Evolutionary conservation across 2,888 invertebrate genomes (phyloP), one percentile per base, ranked within the genome.

Genomic region (Branchellion lobata): DNA sequence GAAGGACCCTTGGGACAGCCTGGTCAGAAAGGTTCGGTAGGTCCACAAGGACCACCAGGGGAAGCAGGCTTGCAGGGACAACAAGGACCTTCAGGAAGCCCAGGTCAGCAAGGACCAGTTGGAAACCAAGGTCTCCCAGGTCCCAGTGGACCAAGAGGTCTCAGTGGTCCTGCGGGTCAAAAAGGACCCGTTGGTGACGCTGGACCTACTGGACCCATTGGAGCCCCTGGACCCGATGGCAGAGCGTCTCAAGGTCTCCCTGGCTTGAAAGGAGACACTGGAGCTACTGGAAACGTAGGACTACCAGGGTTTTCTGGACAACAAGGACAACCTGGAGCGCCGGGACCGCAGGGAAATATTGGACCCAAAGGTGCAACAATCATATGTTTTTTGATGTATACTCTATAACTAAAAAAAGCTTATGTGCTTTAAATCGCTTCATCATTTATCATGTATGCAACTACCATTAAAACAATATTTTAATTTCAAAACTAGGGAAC

Each of bases 21-120:
- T 51, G 79, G 79, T 21, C 53, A 69, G 33, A 36, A 74, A 31
- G 82, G 82, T 5, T 0, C 53, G 29, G 24, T 78, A 34, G 81
- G 82, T 24, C 11, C 1, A 21, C 14, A 33, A 29, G 82, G 82
- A n/a, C 18, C 18, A 31, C 0, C 51, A 36, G 82, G 82, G 18
- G 18, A 27, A 33, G 74, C 72, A 31, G 82, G 82, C 2, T 21
- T 40, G 47, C 61, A 79, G n/a, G 82, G 82, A 65, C 1, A 57
- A 57, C 61, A 57, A 69, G 81, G 82, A 27, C 36, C 78, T 29
- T 18, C 36, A 18, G 82, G 82, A 74, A 33, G 34, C 18, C 18
- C 57, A 71, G 84, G 84, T 27, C 81, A 77, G 14, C 77, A n/a
- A 31, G 84, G 81, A 47, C 77, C 21, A 31, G 21, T 14, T 34